Evolutionary conservation across 2,113 vertebrate genomes (phyloP), one percentile per base, ranked within the genome.

Genomic region (Bos javanicus): DNA sequence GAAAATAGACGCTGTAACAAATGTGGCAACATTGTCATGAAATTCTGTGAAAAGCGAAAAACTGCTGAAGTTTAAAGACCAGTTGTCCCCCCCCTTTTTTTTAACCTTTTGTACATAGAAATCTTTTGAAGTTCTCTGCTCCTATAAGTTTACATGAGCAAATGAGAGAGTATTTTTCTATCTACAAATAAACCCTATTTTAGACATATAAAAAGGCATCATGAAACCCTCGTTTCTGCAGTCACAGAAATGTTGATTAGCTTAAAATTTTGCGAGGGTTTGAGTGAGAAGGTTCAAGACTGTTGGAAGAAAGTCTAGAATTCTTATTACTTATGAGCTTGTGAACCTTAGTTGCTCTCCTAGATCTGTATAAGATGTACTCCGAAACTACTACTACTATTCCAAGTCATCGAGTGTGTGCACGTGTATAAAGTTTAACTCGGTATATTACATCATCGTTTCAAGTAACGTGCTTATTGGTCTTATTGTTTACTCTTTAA

Each of bases 401-500:
- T 76, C 39, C 39, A 43, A 43, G 30, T 54, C n/a, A 3, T 4
- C 28, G 28, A 12, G 11, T 6, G 43, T 12, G 13, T 33, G 28
- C 8, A 4, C 11, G 2, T 12, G 3, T 52, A 2, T 36, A 46
- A 21, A 80, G 46, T 64, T 90, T 88, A 94, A 90, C 39, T 94
- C 23, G 19, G 46, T 96, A 2, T 87, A 10, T 95, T 93, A 76
- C 84, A 95, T 93, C 89, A 97, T 90, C 89, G 60, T 97, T 97
- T 96, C 91, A 94, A 97, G 50, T 90, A 90, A 94, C 84, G 94
- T 97, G 95, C 87, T 97, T 97, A 97, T 80, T 0, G 94, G 91
- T 97, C 89, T 96, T 96, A 19, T 85, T 86, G 60, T 97, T 98
- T 96, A 93, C 46, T 96, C 82, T 87, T 48, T 93, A 43, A 96